Evolutionary conservation across 2,797 vertebrate species (phyloP), one percentile per base, ranked within the genome.

Genomic region (Acipenser oxyrinchus): DNA sequence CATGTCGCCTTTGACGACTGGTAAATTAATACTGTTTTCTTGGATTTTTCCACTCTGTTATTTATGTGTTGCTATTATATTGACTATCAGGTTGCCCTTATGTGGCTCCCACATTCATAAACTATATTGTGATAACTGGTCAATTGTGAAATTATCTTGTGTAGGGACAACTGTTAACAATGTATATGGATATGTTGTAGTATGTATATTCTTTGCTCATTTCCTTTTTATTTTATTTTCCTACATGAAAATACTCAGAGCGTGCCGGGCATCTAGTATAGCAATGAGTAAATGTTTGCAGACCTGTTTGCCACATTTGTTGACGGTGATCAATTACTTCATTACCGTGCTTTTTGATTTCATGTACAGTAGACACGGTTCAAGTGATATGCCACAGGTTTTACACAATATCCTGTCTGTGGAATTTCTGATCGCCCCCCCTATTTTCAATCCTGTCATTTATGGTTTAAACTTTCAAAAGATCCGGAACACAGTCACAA

Each of bases 111-210:
- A 60, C 69, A 23, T 88, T 8, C 11, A 60, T 7, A 81, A 78
- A 66, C 48, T 85, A 13, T 85, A 81, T 71, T 85, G 87, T 73
- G 81, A 77, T 49, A 86, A 82, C 76, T 87, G 83, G 86, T 79
- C 75, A 0, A 72, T 89, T 70, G 81, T 87, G 53, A 83, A 79
- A 68, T 77, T 87, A 18, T 82, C 86, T 0, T 87, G 87, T 68
- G 9, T 12, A 0, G 71, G 79, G 70, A 79, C 72, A 0, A 79
- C 65, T 1, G 0, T 73, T 11, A 82, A 83, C 73, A 84, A 75
- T 68, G 11, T 79, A 18, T 84, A 84, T 11, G 76, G 73, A 11
- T 78, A 75, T 4, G 0, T 78, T 57, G 18, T 85, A 1, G 73
- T 59, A 1, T 3, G 82, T 58, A 72, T 59, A 1, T 78, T 84